Evolutionary conservation across 2,797 vertebrate genomes (phyloP).

Genomic region (Myotis vivesi): DNA sequence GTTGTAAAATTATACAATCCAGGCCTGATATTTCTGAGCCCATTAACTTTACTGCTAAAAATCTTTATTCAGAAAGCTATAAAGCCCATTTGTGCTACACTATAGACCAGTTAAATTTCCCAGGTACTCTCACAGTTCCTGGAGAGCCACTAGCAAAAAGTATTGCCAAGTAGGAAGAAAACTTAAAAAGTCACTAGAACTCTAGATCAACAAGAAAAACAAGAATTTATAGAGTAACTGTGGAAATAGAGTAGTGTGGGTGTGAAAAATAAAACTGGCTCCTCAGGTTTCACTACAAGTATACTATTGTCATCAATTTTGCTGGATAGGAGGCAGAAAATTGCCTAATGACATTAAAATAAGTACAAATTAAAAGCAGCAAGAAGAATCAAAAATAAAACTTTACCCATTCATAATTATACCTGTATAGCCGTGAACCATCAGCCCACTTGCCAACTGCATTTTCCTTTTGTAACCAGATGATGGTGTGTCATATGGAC

Average conservation of each 20-base stretch:
- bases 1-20: not conserved
- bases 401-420: not conserved
- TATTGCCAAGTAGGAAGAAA: conserved; percentile 5
- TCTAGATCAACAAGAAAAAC: conserved; percentile 65
- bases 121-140: not conserved
- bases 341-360: conserved; percentile 53
- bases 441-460: not conserved
- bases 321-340: conserved; percentile 36
- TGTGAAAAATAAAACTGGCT: conserved; percentile 56
- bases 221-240: conserved; percentile 46
- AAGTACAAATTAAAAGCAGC: not conserved
- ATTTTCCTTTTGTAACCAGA: not conserved
- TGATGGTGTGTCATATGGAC: not conserved
- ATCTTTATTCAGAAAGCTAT: not conserved
- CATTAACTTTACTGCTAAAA: not conserved
- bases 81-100: not conserved
- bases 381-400: conserved; percentile 11
- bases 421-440: not conserved
- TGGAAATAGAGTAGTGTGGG: conserved; percentile 31
- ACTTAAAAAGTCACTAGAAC: conserved; percentile 32
- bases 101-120: not conserved
- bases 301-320: not conserved
- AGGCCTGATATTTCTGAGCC: not conserved
- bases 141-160: not conserved
- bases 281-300: conserved; percentile 40